phyloP scores from a whole-genome alignment of 1,140 invertebrate genomes.

The Scaptomyza graminum region DNA sequence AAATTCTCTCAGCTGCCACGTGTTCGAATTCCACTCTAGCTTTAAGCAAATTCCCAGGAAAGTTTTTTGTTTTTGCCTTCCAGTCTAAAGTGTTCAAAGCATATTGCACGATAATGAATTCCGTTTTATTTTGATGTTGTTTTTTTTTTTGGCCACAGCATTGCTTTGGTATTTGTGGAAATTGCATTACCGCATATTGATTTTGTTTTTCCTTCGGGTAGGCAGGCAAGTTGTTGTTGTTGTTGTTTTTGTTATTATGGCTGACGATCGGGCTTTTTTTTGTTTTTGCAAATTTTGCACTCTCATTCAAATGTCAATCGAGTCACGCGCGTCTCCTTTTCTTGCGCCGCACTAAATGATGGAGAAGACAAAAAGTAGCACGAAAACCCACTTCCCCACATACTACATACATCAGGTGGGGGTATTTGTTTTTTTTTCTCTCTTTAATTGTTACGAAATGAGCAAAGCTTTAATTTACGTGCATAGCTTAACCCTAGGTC shows the following conservation, averaged over 20 bases:
- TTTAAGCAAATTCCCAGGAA: background rate
- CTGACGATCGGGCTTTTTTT: slow-evolving; percentile 63
- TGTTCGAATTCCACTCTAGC: background rate
- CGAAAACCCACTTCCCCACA: slow-evolving; percentile 59
- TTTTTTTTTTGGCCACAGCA: slow-evolving; percentile 40
- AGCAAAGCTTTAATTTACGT: background rate
- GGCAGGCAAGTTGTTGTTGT: slow-evolving; percentile 19
- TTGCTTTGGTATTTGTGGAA: slow-evolving; percentile 37
- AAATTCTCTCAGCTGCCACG: background rate
- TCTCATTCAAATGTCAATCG: slow-evolving; percentile 79
- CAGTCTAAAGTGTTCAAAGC: background rate
- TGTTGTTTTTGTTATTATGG: slow-evolving; percentile 31
- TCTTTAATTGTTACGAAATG: slow-evolving; percentile 27
- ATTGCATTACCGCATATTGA: slow-evolving; percentile 77
- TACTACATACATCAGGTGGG: slow-evolving; percentile 16
- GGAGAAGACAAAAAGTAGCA: slow-evolving; percentile 15
- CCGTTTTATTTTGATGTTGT: background rate
- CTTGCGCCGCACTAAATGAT: slow-evolving; percentile 28
- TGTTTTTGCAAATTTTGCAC: slow-evolving; percentile 70
- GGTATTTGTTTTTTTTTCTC: slow-evolving; percentile 1
- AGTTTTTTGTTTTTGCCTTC: slow-evolving; percentile 1
- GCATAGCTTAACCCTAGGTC: too few relatives aligned
- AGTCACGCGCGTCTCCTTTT: slow-evolving; percentile 61
- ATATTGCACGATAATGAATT: slow-evolving; percentile 50
- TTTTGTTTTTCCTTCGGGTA: slow-evolving; percentile 26